Conservation (phyloP, 2,113 vertebrate genomes). For the Tautogolabrus adspersus region DNA sequence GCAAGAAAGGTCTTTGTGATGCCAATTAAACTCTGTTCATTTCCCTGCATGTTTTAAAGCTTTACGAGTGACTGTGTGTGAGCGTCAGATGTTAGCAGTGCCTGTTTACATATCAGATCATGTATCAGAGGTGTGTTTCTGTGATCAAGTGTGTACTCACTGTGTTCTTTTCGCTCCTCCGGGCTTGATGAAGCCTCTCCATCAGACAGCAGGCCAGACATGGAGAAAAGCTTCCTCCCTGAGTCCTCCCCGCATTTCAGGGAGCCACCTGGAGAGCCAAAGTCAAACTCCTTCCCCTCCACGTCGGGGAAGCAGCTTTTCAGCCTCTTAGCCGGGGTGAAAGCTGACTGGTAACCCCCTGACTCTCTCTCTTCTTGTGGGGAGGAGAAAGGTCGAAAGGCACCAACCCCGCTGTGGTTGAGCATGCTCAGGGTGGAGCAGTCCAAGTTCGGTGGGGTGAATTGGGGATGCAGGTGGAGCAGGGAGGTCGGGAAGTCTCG, state of each 20-base stretch:
- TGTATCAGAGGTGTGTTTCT: not conserved
- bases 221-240: constrained; percentile 96
- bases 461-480: constrained; percentile 97
- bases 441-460: constrained; percentile 95
- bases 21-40: constrained; percentile 27
- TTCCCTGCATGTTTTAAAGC: constrained; percentile 27
- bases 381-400: constrained; percentile 96
- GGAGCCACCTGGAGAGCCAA: constrained; percentile 86
- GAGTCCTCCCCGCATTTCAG: constrained; percentile 91
- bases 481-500: constrained; percentile 96
- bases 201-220: constrained; percentile 96
- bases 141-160: constrained; percentile 83
- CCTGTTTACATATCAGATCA: not conserved
- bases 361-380: constrained; percentile 92
- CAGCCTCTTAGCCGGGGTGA: constrained; percentile 95
- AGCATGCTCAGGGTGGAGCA: constrained; percentile 96
- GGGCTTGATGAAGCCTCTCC: constrained; percentile 93
- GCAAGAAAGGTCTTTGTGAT: constrained; percentile 28
- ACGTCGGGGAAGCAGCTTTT: constrained; percentile 96
- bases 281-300: constrained; percentile 97
- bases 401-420: constrained; percentile 94
- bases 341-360: constrained; percentile 93
- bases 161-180: constrained; percentile 94
- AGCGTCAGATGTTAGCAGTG: constrained; percentile 3
- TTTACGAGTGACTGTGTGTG: constrained; percentile 29